These are phyloP conservation scores for Tetramorium alpestre DNA, from an alignment of 1,140 invertebrate genomes.

Conservation along the genomic window DNA sequence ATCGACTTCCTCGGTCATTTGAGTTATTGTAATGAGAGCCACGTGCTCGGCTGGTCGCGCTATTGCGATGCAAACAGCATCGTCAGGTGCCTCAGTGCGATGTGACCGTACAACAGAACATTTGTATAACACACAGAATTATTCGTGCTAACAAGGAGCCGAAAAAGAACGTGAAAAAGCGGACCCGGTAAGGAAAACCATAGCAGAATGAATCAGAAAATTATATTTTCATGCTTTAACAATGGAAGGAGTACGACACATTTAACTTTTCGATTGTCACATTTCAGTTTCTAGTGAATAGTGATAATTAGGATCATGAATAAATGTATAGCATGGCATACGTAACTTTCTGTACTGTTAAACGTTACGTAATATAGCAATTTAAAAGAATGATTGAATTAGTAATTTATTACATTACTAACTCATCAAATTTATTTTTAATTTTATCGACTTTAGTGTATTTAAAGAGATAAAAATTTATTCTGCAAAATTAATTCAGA, in stretches of 20 bases:
- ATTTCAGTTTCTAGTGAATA: not conserved
- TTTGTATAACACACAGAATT: not conserved
- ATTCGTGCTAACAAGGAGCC: not conserved
- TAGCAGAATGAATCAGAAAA: not conserved
- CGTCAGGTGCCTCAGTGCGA: not conserved
- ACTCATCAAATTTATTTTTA: not conserved
- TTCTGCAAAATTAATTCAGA: not conserved
- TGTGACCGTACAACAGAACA: not conserved
- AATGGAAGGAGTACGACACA: not conserved
- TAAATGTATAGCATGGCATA: not conserved
- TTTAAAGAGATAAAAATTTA: not conserved
- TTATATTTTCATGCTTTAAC: not conserved
- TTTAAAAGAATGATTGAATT: not conserved
- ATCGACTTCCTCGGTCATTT: slow-evolving; percentile 33
- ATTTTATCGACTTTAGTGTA: not conserved
- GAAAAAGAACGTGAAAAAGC: not conserved
- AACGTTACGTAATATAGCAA: not conserved
- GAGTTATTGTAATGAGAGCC: slow-evolving; percentile 29
- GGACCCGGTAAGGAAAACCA: not conserved
- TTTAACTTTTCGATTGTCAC: not conserved
- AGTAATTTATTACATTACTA: not conserved
- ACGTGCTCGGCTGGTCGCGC: not conserved
- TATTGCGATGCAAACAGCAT: not conserved
- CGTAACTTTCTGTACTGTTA: not conserved
- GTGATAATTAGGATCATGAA: not conserved